These are phyloP conservation scores for Cyprinus carpio DNA, from an alignment of 2,113 vertebrate genomes.

Conservation along the genomic window DNA sequence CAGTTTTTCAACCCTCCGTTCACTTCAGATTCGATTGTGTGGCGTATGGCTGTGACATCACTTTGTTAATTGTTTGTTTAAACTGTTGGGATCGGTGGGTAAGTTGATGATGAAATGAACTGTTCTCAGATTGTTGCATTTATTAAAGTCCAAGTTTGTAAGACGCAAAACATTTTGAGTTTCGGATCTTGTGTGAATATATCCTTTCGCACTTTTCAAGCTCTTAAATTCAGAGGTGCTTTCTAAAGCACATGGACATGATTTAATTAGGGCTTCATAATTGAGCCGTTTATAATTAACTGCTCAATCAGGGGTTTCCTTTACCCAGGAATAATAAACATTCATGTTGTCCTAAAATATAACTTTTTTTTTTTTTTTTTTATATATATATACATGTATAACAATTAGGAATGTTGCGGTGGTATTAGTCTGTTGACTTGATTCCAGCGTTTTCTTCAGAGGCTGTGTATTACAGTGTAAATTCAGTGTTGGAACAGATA, in stretches of 20 bases:
- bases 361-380: neutral
- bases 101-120: slow-evolving; percentile 2
- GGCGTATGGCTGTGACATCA: neutral
- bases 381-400: neutral
- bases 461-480: neutral
- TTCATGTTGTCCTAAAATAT: neutral
- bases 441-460: neutral
- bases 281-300: neutral
- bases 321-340: neutral
- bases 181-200: neutral
- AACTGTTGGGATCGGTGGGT: neutral
- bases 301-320: neutral
- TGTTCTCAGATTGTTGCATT: neutral
- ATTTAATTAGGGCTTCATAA: neutral
- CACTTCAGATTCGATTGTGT: neutral
- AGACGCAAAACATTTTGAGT: neutral
- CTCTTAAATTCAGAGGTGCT: neutral
- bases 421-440: neutral
- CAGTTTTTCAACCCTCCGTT: neutral
- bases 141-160: neutral
- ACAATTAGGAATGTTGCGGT: neutral
- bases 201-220: neutral
- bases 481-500: neutral
- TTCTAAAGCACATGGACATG: neutral
- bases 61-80: neutral